Evolutionary conservation across 2,797 vertebrate species (phyloP).

Genomic region (Cryptoblepharus egeriae): DNA sequence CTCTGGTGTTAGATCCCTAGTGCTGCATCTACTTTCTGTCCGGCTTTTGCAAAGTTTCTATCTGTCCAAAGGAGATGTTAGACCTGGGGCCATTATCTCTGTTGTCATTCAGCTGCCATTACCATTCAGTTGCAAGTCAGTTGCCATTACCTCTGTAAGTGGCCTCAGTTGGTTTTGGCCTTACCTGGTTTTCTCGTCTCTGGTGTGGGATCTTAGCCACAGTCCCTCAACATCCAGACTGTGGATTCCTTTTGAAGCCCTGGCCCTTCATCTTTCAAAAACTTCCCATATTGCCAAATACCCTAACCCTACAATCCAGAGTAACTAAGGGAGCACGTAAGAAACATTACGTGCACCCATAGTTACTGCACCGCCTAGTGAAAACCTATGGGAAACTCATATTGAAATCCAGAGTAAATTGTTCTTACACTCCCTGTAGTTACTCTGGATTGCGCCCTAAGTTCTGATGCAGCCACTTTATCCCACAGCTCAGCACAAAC

Average conservation of each 20-base stretch:
- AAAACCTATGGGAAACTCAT: too few relatives aligned
- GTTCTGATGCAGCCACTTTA: background rate
- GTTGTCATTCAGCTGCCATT: background rate
- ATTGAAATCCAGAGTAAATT: too few relatives aligned
- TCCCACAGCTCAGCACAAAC: background rate
- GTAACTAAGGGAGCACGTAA: too few relatives aligned
- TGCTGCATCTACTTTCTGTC: background rate
- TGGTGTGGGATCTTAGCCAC: background rate
- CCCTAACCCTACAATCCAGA: too few relatives aligned
- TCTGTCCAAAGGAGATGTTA: background rate
- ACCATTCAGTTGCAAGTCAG: too few relatives aligned
- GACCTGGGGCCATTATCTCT: too few relatives aligned
- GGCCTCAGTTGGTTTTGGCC: background rate
- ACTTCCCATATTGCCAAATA: background rate
- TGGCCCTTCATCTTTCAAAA: background rate
- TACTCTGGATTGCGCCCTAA: too few relatives aligned
- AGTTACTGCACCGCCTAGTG: too few relatives aligned
- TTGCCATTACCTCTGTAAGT: too few relatives aligned
- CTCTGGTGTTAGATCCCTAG: background rate
- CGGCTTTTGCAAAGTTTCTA: background rate
- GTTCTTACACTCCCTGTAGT: too few relatives aligned
- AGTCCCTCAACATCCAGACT: background rate
- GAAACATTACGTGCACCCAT: too few relatives aligned
- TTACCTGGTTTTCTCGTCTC: background rate
- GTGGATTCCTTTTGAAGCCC: background rate